Conservation (phyloP, 1,140 invertebrate genomes). For the Rhagoletis zephyria region DNA sequence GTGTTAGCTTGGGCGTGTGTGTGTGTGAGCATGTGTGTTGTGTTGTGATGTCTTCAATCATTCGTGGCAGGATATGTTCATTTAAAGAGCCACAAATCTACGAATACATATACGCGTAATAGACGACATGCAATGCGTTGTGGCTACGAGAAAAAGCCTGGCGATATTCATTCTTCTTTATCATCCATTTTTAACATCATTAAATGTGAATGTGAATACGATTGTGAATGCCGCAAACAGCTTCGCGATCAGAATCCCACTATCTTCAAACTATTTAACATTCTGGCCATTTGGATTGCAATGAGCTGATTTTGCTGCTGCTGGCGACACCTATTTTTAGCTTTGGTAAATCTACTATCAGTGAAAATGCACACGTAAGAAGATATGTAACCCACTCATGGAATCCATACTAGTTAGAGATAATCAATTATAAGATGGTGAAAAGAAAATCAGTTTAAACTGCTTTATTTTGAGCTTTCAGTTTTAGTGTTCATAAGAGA, state of each 20-base stretch:
- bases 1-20: background rate
- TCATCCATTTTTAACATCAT: slow-evolving; percentile 6
- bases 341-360: too few species aligned
- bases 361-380: too few species aligned
- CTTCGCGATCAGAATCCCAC: background rate
- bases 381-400: too few species aligned
- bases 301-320: too few species aligned
- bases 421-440: too few species aligned
- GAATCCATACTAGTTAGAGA: too few species aligned
- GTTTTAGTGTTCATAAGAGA: too few species aligned
- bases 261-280: background rate
- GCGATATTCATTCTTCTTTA: slow-evolving; percentile 17
- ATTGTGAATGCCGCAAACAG: background rate
- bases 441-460: too few species aligned
- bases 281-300: too few species aligned
- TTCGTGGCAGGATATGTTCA: background rate
- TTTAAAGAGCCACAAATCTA: background rate
- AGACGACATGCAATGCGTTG: background rate
- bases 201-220: background rate
- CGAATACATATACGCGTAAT: background rate
- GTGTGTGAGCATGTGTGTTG: background rate
- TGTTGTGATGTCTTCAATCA: slow-evolving; percentile 13
- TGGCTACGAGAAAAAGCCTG: background rate
- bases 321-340: too few species aligned
- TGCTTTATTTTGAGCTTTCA: too few species aligned